Base-by-base conservation (phyloP, 2,113 vertebrate genomes). In the Caranx melampygus region DNA sequence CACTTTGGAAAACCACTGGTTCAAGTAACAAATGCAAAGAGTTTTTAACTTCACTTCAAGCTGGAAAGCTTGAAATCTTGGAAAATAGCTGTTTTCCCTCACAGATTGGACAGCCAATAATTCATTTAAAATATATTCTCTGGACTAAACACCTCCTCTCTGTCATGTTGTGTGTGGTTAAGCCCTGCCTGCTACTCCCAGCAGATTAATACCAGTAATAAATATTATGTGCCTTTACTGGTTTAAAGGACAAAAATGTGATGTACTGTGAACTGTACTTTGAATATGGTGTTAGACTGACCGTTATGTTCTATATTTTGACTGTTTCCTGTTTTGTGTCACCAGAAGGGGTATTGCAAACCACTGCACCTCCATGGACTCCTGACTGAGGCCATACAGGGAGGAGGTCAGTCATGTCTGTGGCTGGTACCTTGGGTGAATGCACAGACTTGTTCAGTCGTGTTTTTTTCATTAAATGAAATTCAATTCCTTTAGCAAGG, bases 321-420 rank as follows among this genome's bases (percentile, higher is more conserved):
- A 12, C 16, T 74, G 3, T 73, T 45, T 67, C 33, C 40, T 72
- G 68, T 69, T 60, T 45, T 54, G 20, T 76, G 51, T 78, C 40
- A 3, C 20, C 72, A 90, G 90, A 77, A 75, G 1, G 83, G 86
- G 10, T n/a, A 60, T 0, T 95, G 93, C 71, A 88, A 77, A 81
- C 91, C 95, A 0, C 14, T 63, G 63, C 83, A 94, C 42, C 91
- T 95, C 47, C 34, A 88, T 71, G 76, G 35, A 8, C 87, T 95
- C 64, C 87, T 95, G 86, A 93, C 79, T 0, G 94, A 94, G 72
- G 91, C 78, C 63, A 83, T 95, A 7, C 63, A 83, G 68, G 84
- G 57, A 54, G 93, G 93, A 94, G 94, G 94, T 95, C 31, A 87
- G 93, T 88, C n/a, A 5, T 3, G 10, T 47, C 13, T 55, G 31